Conservation (phyloP, 2,113 vertebrate genomes). For the Leucopsar rothschildi region DNA sequence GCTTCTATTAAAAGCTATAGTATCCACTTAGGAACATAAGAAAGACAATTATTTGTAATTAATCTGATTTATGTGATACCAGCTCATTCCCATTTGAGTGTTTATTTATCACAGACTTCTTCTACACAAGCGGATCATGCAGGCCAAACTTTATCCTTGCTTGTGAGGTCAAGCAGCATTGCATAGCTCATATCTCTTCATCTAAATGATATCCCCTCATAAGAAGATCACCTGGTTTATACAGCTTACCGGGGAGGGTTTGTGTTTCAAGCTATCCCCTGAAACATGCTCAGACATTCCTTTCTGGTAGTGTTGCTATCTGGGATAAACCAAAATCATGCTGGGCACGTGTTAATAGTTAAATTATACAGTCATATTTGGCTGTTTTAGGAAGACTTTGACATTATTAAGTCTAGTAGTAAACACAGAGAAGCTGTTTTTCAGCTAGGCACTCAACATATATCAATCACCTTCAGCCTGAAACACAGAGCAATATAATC, state of each 20-base stretch:
- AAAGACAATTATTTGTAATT: background rate
- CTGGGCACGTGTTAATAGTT: background rate
- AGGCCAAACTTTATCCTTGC: background rate
- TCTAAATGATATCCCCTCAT: background rate
- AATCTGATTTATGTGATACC: background rate
- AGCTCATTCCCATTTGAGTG: background rate
- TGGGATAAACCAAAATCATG: background rate
- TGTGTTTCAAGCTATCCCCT: background rate
- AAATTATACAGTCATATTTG: background rate
- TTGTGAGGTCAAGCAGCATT: background rate
- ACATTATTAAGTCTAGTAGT: background rate
- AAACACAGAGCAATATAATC: background rate
- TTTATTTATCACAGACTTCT: background rate
- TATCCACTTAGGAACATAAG: background rate
- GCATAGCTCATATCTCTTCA: background rate
- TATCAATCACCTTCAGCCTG: background rate
- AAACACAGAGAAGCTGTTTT: background rate
- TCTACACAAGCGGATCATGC: background rate
- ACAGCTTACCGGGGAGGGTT: background rate
- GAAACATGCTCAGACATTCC: background rate
- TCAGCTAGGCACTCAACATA: background rate
- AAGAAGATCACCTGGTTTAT: background rate
- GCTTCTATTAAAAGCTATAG: background rate
- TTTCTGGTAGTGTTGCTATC: background rate
- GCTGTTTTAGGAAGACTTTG: background rate